Conservation (phyloP, 1,140 invertebrate species). For the Philaenus spumarius region DNA sequence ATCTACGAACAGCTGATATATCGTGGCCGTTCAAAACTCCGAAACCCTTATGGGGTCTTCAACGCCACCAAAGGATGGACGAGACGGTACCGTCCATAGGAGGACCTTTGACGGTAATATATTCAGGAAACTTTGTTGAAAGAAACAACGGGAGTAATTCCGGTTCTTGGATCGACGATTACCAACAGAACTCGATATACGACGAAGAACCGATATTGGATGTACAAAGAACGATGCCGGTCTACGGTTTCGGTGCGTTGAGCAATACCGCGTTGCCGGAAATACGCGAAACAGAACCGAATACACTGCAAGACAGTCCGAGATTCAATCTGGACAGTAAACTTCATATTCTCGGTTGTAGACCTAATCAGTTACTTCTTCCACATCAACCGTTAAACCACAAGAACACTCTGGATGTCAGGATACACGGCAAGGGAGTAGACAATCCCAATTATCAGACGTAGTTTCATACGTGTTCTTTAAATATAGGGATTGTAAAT, state of each 20-base stretch:
- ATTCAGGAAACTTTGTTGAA: conserved; percentile 33
- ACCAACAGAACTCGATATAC: conserved; percentile 16
- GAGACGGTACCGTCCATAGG: conserved; percentile 13
- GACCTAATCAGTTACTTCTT: conserved; percentile 29
- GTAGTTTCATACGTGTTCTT: conserved; percentile 9
- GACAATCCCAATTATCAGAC: conserved; percentile 29
- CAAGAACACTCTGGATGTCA: conserved; percentile 63
- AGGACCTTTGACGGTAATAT: conserved; percentile 32
- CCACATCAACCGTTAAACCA: conserved; percentile 29
- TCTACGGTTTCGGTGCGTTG: conserved; percentile 19
- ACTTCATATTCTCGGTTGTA: conserved; percentile 29
- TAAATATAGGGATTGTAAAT: not conserved
- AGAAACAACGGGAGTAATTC: conserved; percentile 25
- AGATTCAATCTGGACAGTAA: conserved; percentile 28
- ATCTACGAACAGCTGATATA: conserved; percentile 22
- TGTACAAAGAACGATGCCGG: conserved; percentile 12
- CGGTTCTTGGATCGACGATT: conserved; percentile 31
- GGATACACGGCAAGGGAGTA: conserved; percentile 22
- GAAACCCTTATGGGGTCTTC: conserved; percentile 20
- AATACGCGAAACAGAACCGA: conserved; percentile 13
- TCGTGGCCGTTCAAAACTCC: conserved; percentile 31
- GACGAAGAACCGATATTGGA: conserved; percentile 20
- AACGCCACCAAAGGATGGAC: conserved; percentile 23
- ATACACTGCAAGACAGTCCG: conserved; percentile 23
- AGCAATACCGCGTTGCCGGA: conserved; percentile 18